phyloP scores from a whole-genome alignment of 2,113 vertebrate genomes.

The Mystacornis crossleyi region DNA sequence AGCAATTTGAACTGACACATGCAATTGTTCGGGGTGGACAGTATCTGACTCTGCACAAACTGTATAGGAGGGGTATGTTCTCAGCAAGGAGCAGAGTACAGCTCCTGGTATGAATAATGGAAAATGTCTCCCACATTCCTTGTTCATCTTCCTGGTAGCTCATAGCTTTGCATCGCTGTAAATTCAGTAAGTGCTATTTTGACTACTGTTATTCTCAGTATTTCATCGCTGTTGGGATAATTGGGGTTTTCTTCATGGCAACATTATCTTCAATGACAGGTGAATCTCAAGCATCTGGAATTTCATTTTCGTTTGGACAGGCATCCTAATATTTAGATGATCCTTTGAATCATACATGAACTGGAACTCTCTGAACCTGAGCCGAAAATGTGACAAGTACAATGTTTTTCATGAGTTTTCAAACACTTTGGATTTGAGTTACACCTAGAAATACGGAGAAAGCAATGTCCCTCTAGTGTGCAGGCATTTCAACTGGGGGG shows the following conservation, averaged over 20 bases:
- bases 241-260: neutral
- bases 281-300: neutral
- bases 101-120: neutral
- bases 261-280: neutral
- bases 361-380: neutral
- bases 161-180: neutral
- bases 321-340: slow-evolving; percentile 2
- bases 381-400: neutral
- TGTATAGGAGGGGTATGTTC: neutral
- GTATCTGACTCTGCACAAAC: neutral
- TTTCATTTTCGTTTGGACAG: neutral
- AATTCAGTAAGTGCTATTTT: neutral
- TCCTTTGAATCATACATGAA: neutral
- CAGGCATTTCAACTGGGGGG: neutral
- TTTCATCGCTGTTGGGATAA: neutral
- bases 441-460: neutral
- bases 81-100: neutral
- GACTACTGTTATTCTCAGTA: neutral
- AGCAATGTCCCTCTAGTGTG: neutral
- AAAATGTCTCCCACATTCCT: neutral
- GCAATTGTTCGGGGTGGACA: neutral
- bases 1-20: neutral
- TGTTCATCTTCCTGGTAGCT: neutral
- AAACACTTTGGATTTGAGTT: neutral
- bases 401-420: neutral